phyloP scores from a whole-genome alignment of 2,113 vertebrate species.

The Gymnocephalus cernua region DNA sequence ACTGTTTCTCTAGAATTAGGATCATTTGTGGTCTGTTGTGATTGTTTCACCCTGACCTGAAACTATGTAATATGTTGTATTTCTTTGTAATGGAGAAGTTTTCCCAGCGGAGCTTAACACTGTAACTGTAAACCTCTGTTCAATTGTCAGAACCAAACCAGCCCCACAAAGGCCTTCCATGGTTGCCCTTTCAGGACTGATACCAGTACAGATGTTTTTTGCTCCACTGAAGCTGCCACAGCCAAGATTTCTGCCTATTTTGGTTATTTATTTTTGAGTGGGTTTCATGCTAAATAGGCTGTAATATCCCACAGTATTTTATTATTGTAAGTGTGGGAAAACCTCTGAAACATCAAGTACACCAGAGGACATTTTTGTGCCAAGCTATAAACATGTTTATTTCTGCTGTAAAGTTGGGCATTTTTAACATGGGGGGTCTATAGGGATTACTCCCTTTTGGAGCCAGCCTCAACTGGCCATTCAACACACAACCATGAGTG shows the following conservation, averaged over 20 bases:
- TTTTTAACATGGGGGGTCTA: no score
- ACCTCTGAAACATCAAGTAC: not conserved
- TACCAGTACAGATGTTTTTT: not conserved
- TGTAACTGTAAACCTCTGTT: slow-evolving; percentile 20
- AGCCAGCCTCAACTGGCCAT: no score
- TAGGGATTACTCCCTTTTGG: no score
- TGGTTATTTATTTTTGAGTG: not conserved
- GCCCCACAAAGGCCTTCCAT: not conserved
- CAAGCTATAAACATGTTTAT: no score
- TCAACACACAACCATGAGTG: no score
- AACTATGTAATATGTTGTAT: not conserved
- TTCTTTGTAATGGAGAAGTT: not conserved
- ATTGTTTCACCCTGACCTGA: not conserved
- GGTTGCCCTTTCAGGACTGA: not conserved
- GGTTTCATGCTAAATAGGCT: not conserved
- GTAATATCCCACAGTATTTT: not conserved
- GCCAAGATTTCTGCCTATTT: not conserved
- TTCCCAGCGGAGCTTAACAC: not conserved
- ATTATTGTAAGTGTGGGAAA: not conserved
- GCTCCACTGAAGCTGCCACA: not conserved
- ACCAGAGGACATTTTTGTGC: not conserved
- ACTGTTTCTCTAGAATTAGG: not conserved
- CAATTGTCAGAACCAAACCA: not conserved
- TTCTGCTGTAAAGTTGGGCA: no score
- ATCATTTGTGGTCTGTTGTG: not conserved